phyloP scores from a whole-genome alignment of 1,140 invertebrate species.

The Leptopilina clavipes region DNA sequence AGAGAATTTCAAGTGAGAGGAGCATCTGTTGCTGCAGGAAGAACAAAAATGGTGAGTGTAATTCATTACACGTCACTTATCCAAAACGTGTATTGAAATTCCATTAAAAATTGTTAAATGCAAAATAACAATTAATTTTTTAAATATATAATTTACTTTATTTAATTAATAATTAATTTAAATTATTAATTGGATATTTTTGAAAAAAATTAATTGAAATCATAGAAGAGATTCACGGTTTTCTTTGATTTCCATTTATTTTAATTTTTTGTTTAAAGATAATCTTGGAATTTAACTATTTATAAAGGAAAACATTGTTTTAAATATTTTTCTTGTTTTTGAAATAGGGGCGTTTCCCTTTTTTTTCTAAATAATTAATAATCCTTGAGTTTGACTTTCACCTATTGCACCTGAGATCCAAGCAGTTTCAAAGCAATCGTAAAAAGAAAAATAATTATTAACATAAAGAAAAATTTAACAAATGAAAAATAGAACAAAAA shows the following conservation, averaged over 20 bases:
- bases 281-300: not conserved
- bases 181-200: too few species aligned
- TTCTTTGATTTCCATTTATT: too few species aligned
- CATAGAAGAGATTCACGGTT: too few species aligned
- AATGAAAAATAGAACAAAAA: not conserved
- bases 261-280: too few species aligned
- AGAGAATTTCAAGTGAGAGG: constrained; percentile 44
- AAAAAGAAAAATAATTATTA: not conserved
- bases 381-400: constrained; percentile 13
- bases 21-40: constrained; percentile 51
- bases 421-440: too few species aligned
- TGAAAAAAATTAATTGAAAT: too few species aligned
- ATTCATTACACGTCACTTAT: not conserved
- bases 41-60: constrained; percentile 64
- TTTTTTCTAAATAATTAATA: not conserved
- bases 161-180: too few species aligned
- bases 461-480: constrained; percentile 22
- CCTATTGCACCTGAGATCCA: not conserved
- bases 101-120: not conserved
- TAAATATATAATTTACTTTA: too few species aligned
- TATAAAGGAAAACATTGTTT: not conserved
- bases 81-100: not conserved
- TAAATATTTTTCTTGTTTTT: not conserved
- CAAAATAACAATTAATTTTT: too few species aligned
- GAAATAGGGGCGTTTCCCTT: constrained; percentile 20